These are phyloP conservation scores for Anthopleura xanthogrammica DNA, from an alignment of 92 coral and sea anemone species.

Conservation along the genomic window DNA sequence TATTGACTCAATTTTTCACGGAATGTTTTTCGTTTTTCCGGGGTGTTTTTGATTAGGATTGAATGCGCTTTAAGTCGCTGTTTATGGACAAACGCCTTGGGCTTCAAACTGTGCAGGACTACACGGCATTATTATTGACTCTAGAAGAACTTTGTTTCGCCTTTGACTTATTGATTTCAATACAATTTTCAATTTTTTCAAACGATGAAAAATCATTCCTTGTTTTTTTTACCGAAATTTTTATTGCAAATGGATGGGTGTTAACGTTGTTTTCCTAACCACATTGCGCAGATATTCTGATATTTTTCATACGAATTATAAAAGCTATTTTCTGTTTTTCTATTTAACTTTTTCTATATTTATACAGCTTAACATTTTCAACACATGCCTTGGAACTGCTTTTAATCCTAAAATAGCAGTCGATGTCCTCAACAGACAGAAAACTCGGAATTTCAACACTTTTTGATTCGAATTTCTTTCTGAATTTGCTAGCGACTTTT, in stretches of 20 bases:
- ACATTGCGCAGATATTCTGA: neutral
- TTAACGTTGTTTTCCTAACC: neutral
- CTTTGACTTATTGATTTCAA: neutral
- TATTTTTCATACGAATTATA: neutral
- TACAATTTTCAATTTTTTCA: no score
- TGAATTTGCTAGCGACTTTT: neutral
- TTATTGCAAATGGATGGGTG: neutral
- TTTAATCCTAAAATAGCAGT: neutral
- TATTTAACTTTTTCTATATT: slow-evolving; percentile 6
- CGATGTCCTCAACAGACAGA: neutral
- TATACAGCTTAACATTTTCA: neutral
- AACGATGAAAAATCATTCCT: no score
- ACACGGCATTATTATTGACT: neutral
- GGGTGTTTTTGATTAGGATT: neutral
- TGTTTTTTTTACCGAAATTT: no score
- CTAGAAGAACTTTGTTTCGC: neutral
- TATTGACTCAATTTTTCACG: neutral
- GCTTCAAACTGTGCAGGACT: neutral
- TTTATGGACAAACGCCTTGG: neutral
- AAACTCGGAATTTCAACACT: neutral
- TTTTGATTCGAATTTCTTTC: neutral
- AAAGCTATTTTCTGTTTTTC: slow-evolving; percentile 10
- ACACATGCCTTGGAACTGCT: neutral
- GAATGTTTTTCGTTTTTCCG: neutral
- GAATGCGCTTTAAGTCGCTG: neutral